These are phyloP conservation scores for Spheniscus mendiculus DNA, from an alignment of 2,113 vertebrate species.

Conservation along the genomic window DNA sequence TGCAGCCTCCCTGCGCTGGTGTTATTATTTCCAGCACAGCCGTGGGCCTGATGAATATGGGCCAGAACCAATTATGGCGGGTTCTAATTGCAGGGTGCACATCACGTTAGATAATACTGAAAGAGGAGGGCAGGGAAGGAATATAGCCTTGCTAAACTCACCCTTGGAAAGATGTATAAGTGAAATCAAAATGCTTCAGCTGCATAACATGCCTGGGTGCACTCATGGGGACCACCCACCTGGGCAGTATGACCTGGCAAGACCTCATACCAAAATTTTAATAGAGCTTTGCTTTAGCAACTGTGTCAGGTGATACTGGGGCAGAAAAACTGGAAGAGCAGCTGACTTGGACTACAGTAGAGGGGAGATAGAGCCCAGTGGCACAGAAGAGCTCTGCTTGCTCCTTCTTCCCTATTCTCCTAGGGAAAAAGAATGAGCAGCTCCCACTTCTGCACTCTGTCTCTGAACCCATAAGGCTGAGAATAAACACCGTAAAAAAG, in stretches of 20 bases:
- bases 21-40: neutral
- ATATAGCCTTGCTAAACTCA: neutral
- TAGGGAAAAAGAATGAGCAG: neutral
- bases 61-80: neutral
- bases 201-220: neutral
- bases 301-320: neutral
- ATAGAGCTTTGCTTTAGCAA: neutral
- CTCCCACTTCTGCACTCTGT: neutral
- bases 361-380: neutral
- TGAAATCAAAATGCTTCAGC: neutral
- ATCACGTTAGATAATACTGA: neutral
- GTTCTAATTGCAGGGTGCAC: neutral
- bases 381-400: neutral
- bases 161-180: neutral
- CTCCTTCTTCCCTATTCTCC: neutral
- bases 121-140: neutral
- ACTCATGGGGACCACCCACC: neutral
- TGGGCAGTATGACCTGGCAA: neutral
- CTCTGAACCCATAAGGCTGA: neutral
- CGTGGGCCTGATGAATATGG: rapidly evolving
- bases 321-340: neutral
- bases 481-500: neutral
- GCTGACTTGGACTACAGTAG: neutral
- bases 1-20: neutral
- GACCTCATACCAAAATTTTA: neutral